Evolutionary conservation across 2,888 invertebrate genomes (phyloP), one percentile per base, ranked within the genome.

Genomic region (Tachystola acroxantha): DNA sequence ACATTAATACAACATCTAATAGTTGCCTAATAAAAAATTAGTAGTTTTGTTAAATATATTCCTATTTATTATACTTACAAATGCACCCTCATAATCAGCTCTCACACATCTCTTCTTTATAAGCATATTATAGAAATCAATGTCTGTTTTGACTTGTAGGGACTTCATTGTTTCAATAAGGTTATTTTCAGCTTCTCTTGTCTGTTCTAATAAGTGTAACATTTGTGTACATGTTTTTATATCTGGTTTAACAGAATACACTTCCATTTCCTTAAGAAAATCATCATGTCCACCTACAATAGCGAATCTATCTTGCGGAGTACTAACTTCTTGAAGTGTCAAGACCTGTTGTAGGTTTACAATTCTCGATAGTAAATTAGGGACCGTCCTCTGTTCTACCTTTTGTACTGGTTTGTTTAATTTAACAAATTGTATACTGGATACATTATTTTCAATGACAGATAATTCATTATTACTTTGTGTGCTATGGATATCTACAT

Each of bases 71-170:
- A n/a, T 41, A 81, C 87, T 80, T 86, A 93, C 93, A 77, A 89
- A 90, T 9, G 95, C 96, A 50, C 86, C 88, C 34, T 89, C 82
- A 65, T 91, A 92, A 64, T 94, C 92, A 39, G 72, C 81, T 47
- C 95, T 85, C 58, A 91, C 77, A 59, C 92, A 92, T 39, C 95
- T 89, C 64, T 92, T 94, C 59, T 93, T 94, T 35, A 98, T 96
- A 7, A 97, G 85, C 79, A 93, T 90, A 70, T 97, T 97, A 60
- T 91, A 96, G 69, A 97, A 96, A 64, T 92, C 92, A 37, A 94
- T 89, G 74, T 97, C 96, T 1, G 92, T 87, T 51, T 87, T 88
- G 0, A 95, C 65, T 7, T 89, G 80, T 27, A 76, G 75, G 41
- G 76, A 72, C 38, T 89, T 88, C 72, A 96, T 90, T 37, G 82